phyloP scores from a whole-genome alignment of 2,797 vertebrate genomes.

The Sarcophilus harrisii region DNA sequence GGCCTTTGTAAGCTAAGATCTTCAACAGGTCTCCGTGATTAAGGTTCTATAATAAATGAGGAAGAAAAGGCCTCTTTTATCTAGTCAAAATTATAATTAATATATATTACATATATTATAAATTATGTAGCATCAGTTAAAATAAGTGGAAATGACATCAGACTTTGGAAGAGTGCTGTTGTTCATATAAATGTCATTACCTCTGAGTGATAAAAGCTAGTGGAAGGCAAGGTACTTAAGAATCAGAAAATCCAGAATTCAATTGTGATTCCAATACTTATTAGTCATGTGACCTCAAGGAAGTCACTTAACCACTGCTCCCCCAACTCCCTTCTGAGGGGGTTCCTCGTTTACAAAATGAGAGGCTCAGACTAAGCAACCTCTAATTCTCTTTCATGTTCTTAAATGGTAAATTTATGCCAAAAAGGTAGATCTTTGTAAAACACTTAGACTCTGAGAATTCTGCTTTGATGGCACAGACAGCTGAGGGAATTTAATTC shows the following conservation, averaged over 20 bases:
- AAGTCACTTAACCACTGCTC: not conserved
- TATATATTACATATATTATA: no score
- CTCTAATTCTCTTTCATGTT: not conserved
- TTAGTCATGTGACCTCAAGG: not conserved
- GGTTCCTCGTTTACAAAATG: not conserved
- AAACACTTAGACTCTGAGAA: not conserved
- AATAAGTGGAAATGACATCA: not conserved
- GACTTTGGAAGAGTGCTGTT: not conserved
- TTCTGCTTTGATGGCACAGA: not conserved
- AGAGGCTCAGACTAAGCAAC: not conserved
- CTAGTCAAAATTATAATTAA: no score
- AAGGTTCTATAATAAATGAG: no score
- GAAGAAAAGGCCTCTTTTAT: no score
- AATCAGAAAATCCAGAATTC: not conserved
- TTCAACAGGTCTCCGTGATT: no score
- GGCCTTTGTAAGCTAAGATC: no score
- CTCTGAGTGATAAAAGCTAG: not conserved
- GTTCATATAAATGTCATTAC: not conserved
- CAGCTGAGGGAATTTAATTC: not conserved
- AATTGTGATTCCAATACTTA: not conserved
- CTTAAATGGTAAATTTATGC: not conserved
- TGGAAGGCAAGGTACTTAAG: not conserved
- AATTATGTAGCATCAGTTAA: no score
- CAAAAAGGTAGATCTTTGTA: not conserved
- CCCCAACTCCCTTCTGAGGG: not conserved